Percentiles rank a stretch among this genome's conserved stretches.
Conservation (phyloP, 2,113 vertebrate species). For the Microtus ochrogaster region DNA sequence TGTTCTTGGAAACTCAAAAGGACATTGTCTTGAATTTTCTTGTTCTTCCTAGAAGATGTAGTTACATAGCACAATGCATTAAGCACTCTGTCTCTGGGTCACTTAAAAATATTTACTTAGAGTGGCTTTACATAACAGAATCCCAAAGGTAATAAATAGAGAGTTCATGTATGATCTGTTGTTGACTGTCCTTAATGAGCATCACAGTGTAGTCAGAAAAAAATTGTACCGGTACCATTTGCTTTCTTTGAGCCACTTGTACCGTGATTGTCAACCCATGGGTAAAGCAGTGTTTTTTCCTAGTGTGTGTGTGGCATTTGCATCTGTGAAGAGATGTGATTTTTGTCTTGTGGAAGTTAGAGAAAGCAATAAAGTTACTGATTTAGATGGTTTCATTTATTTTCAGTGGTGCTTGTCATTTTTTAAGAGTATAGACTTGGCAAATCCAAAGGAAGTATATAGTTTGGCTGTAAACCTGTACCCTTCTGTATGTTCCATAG, state of each 20-base stretch:
- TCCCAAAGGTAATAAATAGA: not conserved
- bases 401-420: not conserved
- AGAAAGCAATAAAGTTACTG: constrained; percentile 12
- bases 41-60: not conserved
- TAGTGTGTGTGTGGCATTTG: not conserved
- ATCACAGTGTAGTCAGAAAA: not conserved
- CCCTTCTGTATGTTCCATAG: not conserved
- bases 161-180: not conserved
- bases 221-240: not conserved
- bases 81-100: not conserved
- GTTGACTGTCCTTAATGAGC: not conserved
- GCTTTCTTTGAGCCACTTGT: not conserved
- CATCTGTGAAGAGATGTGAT: constrained; percentile 23
- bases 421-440: not conserved
- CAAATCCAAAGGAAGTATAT: not conserved
- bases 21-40: not conserved
- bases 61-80: not conserved
- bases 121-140: constrained; percentile 16
- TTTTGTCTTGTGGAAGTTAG: not conserved
- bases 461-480: constrained; percentile 1
- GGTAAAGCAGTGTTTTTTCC: constrained; percentile 34
- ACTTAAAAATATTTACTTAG: constrained; percentile 33
- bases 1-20: not conserved
- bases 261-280: not conserved
- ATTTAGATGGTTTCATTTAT: not conserved